Conservation (phyloP, 2,888 invertebrate genomes). For the Mermis nigrescens region DNA sequence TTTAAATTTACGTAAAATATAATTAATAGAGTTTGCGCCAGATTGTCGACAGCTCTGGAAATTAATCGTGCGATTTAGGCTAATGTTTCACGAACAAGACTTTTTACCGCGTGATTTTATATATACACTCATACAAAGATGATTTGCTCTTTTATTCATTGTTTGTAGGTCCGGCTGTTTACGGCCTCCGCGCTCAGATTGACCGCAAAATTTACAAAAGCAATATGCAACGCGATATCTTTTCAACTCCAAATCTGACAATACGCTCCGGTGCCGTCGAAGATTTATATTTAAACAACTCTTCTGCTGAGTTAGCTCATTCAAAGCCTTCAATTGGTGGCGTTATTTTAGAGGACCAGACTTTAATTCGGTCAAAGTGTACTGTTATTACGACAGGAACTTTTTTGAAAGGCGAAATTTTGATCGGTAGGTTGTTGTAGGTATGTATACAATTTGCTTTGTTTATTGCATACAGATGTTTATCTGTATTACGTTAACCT, state of each 20-base stretch:
- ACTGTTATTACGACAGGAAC: constrained; percentile 72
- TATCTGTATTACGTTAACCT: background rate
- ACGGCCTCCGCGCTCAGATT: constrained; percentile 70
- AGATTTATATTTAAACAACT: constrained; percentile 47
- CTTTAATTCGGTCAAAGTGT: constrained; percentile 37
- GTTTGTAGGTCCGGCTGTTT: constrained; percentile 56
- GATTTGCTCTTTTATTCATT: too few species aligned
- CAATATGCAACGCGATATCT: constrained; percentile 52
- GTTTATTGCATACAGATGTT: constrained; percentile 38
- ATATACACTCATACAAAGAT: too few species aligned
- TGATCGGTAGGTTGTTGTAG: constrained; percentile 62
- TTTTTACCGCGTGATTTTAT: too few species aligned
- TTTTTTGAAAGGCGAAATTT: constrained; percentile 63
- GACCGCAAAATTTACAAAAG: constrained; percentile 58
- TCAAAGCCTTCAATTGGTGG: constrained; percentile 13
- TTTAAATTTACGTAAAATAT: too few species aligned
- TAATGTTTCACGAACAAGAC: too few species aligned
- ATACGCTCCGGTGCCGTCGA: constrained; percentile 55
- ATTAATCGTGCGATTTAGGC: too few species aligned
- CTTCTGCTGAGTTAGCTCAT: background rate
- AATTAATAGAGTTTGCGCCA: too few species aligned
- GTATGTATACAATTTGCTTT: too few species aligned
- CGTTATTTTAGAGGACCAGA: constrained; percentile 36
- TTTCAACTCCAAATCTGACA: constrained; percentile 39
- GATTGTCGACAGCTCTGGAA: too few species aligned